A percentile compares a stretch with the other conserved stretches of the same genome.
These are phyloP conservation scores for Maniola hyperantus DNA, from an alignment of 2,888 invertebrate species.

Conservation along the genomic window DNA sequence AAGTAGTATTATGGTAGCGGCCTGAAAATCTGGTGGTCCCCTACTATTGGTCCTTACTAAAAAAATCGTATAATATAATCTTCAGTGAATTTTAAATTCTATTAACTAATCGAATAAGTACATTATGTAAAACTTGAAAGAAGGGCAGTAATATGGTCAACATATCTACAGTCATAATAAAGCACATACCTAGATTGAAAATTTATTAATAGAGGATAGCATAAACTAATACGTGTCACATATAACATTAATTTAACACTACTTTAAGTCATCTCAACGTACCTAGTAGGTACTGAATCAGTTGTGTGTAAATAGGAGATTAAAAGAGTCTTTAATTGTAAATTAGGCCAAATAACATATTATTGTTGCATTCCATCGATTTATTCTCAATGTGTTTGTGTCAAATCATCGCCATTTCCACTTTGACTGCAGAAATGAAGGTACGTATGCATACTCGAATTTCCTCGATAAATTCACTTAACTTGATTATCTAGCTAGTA, in stretches of 20 bases:
- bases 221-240: too few relatives aligned
- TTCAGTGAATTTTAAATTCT: too few relatives aligned
- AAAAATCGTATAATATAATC: not conserved
- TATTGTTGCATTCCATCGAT: not conserved
- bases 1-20: conserved; percentile 46
- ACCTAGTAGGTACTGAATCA: too few relatives aligned
- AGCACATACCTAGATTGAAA: not conserved
- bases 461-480: conserved; percentile 7
- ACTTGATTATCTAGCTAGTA: not conserved
- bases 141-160: not conserved
- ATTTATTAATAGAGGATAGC: too few relatives aligned
- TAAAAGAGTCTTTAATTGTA: not conserved
- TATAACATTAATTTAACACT: too few relatives aligned
- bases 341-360: not conserved
- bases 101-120: too few relatives aligned
- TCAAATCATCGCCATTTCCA: not conserved
- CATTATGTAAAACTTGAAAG: too few relatives aligned
- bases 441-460: conserved; percentile 1
- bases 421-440: not conserved
- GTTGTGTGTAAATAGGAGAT: not conserved
- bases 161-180: not conserved
- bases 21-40: conserved; percentile 41
- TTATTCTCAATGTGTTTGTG: not conserved
- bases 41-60: conserved; percentile 39
- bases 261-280: too few relatives aligned